Percentiles rank a stretch among this genome's conserved stretches.
Conservation (phyloP, 2,888 invertebrate species). For the Conops quadrifasciatus region DNA sequence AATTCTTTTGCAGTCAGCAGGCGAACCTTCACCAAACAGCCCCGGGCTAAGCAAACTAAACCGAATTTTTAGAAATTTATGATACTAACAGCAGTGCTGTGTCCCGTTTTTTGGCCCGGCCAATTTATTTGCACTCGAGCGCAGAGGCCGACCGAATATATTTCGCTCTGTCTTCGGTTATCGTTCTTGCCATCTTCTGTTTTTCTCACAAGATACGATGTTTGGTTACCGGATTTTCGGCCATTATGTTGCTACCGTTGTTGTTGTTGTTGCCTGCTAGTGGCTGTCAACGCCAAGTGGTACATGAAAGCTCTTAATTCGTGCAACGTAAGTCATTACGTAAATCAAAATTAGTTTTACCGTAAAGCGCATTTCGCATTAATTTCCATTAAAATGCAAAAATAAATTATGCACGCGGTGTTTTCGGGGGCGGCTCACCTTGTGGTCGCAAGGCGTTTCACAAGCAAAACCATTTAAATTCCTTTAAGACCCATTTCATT, state of each 20-base stretch:
- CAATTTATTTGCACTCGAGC: slow-evolving; percentile 35
- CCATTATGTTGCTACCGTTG: neutral
- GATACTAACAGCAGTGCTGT: too few species aligned
- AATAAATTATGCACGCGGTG: slow-evolving; percentile 56
- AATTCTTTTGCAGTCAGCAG: slow-evolving; percentile 52
- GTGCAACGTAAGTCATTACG: slow-evolving; percentile 29
- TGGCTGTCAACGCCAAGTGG: slow-evolving; percentile 29
- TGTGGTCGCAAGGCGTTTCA: neutral
- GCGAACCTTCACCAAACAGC: neutral
- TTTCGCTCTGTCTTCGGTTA: neutral
- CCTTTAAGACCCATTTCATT: slow-evolving; percentile 56
- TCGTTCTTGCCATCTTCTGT: neutral
- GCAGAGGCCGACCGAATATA: slow-evolving; percentile 9
- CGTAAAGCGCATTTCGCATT: slow-evolving; percentile 78
- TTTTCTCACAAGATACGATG: neutral
- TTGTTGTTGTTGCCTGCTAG: slow-evolving; percentile 10
- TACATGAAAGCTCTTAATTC: slow-evolving; percentile 32
- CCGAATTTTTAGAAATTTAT: slow-evolving; percentile 56
- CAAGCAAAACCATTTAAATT: slow-evolving; percentile 53
- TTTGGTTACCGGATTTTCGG: neutral
- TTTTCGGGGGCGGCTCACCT: slow-evolving; percentile 39
- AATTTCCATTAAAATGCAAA: slow-evolving; percentile 62
- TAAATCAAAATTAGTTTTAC: slow-evolving; percentile 28
- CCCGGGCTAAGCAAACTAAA: slow-evolving; percentile 27
- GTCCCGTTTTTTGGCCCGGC: slow-evolving; percentile 48